Conservation (phyloP, 2,888 invertebrate species). For the Aquatica leii region DNA sequence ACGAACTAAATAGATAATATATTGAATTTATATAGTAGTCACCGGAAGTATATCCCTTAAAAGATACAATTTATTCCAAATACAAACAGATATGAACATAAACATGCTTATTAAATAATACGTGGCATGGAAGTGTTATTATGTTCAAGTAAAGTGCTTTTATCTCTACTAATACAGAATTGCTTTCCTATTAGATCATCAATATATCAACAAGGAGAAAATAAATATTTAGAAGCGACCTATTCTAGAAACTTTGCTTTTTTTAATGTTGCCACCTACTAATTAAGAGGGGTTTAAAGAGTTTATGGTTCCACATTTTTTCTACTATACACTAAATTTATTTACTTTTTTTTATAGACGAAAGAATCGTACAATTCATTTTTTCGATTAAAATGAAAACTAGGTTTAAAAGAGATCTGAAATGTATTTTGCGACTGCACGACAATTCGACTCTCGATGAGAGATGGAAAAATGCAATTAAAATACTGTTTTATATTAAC, state of each 20-base stretch:
- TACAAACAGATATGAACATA: not conserved
- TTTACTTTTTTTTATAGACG: no score
- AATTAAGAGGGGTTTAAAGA: no score
- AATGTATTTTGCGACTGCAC: no score
- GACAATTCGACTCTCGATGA: no score
- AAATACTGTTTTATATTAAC: no score
- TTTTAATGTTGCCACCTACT: no score
- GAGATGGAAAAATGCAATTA: no score
- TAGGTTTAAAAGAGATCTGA: no score
- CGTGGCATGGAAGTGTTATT: not conserved
- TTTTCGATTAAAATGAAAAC: no score
- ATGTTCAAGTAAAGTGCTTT: not conserved
- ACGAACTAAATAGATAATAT: slow-evolving; percentile 9
- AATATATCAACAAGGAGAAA: not conserved
- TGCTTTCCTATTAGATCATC: slow-evolving; percentile 4
- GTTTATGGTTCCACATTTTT: no score
- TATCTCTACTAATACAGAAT: not conserved
- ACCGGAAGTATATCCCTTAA: slow-evolving; percentile 6
- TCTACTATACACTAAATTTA: no score
- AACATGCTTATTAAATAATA: slow-evolving; percentile 5
- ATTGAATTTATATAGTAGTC: slow-evolving; percentile 2
- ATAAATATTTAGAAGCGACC: not conserved
- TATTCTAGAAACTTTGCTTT: not conserved
- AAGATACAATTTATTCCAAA: not conserved
- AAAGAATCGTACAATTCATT: no score